These are phyloP conservation scores for Agapetus fuscipes DNA, from an alignment of 2,888 invertebrate species.

Conservation along the genomic window DNA sequence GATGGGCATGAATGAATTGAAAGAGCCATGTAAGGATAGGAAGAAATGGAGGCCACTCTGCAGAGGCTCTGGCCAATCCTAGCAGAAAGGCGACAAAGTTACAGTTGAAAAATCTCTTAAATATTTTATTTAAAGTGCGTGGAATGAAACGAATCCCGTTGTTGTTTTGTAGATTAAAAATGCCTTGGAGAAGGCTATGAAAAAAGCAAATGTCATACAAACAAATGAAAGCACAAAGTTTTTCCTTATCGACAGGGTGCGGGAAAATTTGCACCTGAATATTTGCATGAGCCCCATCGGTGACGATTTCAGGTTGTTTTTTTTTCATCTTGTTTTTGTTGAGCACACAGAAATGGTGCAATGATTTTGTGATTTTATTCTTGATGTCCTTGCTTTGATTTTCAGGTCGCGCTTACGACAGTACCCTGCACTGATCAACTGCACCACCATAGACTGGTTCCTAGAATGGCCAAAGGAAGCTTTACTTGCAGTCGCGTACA, in stretches of 20 bases:
- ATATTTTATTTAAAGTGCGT: too few species aligned
- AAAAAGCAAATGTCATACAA: slow-evolving; percentile 44
- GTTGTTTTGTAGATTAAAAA: slow-evolving; percentile 45
- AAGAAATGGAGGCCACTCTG: too few species aligned
- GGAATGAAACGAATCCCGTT: too few species aligned
- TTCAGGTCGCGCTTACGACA: slow-evolving; percentile 69
- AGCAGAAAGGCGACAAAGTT: too few species aligned
- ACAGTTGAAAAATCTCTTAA: too few species aligned
- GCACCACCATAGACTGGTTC: slow-evolving; percentile 87
- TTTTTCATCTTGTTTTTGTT: too few species aligned
- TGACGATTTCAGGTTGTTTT: slow-evolving; percentile 56
- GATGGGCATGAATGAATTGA: too few species aligned
- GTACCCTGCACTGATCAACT: slow-evolving; percentile 80
- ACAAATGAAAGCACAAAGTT: slow-evolving; percentile 62
- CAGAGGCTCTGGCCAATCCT: too few species aligned
- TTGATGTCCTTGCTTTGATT: too few species aligned
- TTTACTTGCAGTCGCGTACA: slow-evolving; percentile 78
- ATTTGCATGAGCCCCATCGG: slow-evolving; percentile 87
- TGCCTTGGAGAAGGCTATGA: slow-evolving; percentile 48
- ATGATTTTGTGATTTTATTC: too few species aligned
- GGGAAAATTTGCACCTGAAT: slow-evolving; percentile 68
- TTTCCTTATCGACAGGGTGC: slow-evolving; percentile 68
- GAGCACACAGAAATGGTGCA: too few species aligned
- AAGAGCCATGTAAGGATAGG: too few species aligned
- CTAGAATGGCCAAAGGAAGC: slow-evolving; percentile 83